Base-by-base conservation (phyloP, 1,140 invertebrate species). In the Chrysomallon squamiferum region DNA sequence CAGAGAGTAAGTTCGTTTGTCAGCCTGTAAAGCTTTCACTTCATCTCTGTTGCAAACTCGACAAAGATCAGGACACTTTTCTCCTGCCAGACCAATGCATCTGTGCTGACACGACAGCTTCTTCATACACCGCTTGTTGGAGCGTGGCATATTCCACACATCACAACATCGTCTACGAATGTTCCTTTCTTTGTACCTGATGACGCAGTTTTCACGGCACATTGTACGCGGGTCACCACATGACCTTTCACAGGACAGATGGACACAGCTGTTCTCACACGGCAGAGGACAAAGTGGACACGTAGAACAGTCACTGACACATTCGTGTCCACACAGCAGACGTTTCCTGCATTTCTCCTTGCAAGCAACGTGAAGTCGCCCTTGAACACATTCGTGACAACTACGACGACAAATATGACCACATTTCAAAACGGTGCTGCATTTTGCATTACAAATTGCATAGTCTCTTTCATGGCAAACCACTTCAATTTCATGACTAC, bases 211-310 rank as follows among this genome's bases (percentile, higher is more conserved):
- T 54, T 90, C 89, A 72, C 84, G 78, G 67, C 90, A 92, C 0
- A 77, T 72, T 2, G 68, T 75, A 78, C 91, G 92, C 2, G 87
- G 86, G 33, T 85, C 79, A 3, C 90, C 89, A 79, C 90, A 91
- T 33, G 74, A 68, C 20, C 85, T 82, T 0, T 66, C 72, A 72
- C 90, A 91, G 59, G 71, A 80, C 33, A 72, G 81, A 65, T 85
- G 83, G 9, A 29, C 54, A 79, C 91, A 92, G 57, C 76, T 82
- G 56, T 88, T 87, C 35, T 11, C 15, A 74, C 91, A 92, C 6
- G 61, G 71, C 60, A 85, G 77, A 22, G 80, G 80, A 75, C 90
- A 91, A 2, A 90, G 90, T 38, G 88, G 88, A 68, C 90, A 91
- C 13, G 52, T 32, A n/a, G 32, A 13, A 11, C 35, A 30, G 32